Percentiles rank a stretch among this genome's conserved stretches.
Evolutionary conservation across 2,113 vertebrate species (phyloP).

Genomic region (Corydoras maculifer): DNA sequence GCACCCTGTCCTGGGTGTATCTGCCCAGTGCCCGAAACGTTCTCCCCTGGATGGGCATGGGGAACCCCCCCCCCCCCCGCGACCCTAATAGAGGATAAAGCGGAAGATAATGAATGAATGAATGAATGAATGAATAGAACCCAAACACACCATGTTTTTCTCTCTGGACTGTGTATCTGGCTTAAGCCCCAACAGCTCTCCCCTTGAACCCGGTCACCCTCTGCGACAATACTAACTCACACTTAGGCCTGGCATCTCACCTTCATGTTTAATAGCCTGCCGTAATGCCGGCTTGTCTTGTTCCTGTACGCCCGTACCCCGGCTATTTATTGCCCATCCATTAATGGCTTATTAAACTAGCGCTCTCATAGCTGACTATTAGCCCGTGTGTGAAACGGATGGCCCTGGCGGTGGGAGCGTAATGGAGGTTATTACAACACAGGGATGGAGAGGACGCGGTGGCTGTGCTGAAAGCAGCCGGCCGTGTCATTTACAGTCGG

Average conservation of each 20-base stretch:
- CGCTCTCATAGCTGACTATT: slow-evolving; percentile 45
- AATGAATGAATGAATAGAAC: background rate
- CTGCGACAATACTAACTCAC: slow-evolving; percentile 52
- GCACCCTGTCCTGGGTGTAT: no score
- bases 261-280: slow-evolving; percentile 53
- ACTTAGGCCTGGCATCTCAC: slow-evolving; percentile 57
- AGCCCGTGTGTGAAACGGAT: slow-evolving; percentile 31
- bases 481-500: slow-evolving; percentile 64
- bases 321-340: slow-evolving; percentile 68
- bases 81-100: no score
- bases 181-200: slow-evolving; percentile 31
- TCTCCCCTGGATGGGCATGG: no score
- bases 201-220: slow-evolving; percentile 51
- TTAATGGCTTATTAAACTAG: slow-evolving; percentile 71
- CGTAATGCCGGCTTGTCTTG: slow-evolving; percentile 41
- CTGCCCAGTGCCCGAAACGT: no score
- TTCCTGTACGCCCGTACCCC: slow-evolving; percentile 33
- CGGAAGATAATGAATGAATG: no score
- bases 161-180: background rate
- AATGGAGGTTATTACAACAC: slow-evolving; percentile 67
- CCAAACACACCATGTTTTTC: background rate
- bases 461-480: slow-evolving; percentile 67
- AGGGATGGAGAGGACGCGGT: slow-evolving; percentile 57
- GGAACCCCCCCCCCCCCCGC: no score
- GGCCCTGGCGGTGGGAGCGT: slow-evolving; percentile 49